Conservation (phyloP, 2,113 vertebrate species). For the Chaetura pelagica region DNA sequence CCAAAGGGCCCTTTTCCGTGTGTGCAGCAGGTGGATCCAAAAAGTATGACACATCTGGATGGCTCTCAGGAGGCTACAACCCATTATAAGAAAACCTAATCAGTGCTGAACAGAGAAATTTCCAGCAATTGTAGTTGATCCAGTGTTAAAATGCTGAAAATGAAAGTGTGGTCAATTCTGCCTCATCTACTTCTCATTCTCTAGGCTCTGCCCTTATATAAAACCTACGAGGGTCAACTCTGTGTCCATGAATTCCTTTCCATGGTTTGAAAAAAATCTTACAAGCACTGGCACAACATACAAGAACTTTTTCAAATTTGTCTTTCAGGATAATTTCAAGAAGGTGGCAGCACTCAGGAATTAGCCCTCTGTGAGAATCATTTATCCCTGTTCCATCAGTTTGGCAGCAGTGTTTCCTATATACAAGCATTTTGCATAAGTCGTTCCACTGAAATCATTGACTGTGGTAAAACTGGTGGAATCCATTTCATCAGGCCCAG, state of each 20-base stretch:
- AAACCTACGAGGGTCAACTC: not conserved
- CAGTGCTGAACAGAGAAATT: not conserved
- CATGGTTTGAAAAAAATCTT: not conserved
- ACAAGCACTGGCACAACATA: not conserved
- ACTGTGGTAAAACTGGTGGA: not conserved
- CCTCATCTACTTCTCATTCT: not conserved
- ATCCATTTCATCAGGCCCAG: not conserved
- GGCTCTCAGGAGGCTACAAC: not conserved
- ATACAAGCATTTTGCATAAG: not conserved
- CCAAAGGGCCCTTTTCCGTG: not conserved
- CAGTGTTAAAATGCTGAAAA: not conserved
- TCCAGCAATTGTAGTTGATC: not conserved
- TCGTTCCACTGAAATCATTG: not conserved
- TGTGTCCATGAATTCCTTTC: not conserved
- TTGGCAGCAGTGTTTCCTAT: not conserved
- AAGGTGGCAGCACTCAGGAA: not conserved
- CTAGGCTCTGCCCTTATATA: not conserved
- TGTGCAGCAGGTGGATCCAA: not conserved
- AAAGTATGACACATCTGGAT: not conserved
- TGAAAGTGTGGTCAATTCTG: not conserved
- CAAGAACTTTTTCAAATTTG: not conserved
- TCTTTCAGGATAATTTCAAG: not conserved
- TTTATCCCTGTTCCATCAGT: not conserved
- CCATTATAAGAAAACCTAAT: not conserved
- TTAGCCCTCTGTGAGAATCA: not conserved